Base-by-base conservation (phyloP, 2,888 invertebrate genomes). In the Petrolisthes cinctipes region DNA sequence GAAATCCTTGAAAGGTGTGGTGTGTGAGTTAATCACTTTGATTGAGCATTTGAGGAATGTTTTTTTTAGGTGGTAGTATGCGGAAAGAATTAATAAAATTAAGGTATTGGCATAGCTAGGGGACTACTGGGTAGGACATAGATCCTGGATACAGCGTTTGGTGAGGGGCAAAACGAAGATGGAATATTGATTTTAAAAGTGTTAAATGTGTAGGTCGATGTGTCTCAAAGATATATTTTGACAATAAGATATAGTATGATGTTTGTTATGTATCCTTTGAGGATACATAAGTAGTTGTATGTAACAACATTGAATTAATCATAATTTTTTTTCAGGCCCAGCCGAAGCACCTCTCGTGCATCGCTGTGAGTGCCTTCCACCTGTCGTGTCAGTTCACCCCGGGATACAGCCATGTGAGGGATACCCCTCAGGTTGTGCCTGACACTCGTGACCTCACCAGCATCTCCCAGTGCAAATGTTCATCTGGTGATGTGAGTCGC, bases 301-400 rank as follows among this genome's bases (percentile, higher is more conserved):
- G 54, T 14, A 53, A 5, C 14, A 37, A 37, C 37, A 37, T 37
- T 37, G 37, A 37, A 37, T 1, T 37, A 37, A 37, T 37, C 37
- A 37, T 37, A 37, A 37, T 78, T 37, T 37, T 37, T 37, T 37
- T 37, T 91, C 91, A 94, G 94, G 95, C 95, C 4, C 94, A 95
- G 89, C 96, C 96, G 83, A 97, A 96, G 92, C 97, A 97, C 93
- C 95, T 97, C 93, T 96, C 96, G 6, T 97, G 97, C 93, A 96
- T 97, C 93, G 96, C 97, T 20, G 95, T 97, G 66, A 95, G 97
- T 90, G 96, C 97, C 91, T 96, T 97, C 93, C 95, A 97, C 93
- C 95, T 97, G 92, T 97, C 97, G 91, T 94, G 94, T 92, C 95
- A 95, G 88, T 90, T 90, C 95, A 97, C 92, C 97, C 97, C 92